Conservation (phyloP, 2,113 vertebrate genomes). For the Phalacrocorax carbo region DNA sequence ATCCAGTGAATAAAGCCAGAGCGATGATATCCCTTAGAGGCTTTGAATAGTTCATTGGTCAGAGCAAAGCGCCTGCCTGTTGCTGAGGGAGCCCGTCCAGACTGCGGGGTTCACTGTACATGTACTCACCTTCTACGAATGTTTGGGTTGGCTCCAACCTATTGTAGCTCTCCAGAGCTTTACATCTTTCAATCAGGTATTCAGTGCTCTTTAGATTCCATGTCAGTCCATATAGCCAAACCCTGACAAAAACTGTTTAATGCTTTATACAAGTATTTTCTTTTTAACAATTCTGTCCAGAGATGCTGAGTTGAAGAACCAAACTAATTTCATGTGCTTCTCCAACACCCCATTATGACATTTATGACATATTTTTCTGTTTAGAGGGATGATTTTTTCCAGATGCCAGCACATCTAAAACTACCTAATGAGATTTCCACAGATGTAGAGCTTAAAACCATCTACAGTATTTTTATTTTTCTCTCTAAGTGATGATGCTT, state of each 20-base stretch:
- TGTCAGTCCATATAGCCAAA: constrained; percentile 23
- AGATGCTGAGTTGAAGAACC: constrained; percentile 60
- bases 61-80: background rate
- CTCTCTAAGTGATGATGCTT: constrained; percentile 63
- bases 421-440: constrained; percentile 78
- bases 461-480: constrained; percentile 68
- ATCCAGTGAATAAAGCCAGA: background rate
- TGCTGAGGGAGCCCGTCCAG: background rate
- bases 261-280: constrained; percentile 59
- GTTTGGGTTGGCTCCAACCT: background rate
- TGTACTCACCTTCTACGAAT: background rate
- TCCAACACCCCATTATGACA: constrained; percentile 69
- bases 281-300: constrained; percentile 57
- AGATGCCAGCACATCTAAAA: constrained; percentile 79
- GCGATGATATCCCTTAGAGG: background rate
- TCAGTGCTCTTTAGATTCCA: background rate
- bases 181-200: background rate
- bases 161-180: background rate
- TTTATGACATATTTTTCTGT: constrained; percentile 78
- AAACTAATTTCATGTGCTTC: constrained; percentile 77
- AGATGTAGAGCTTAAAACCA: constrained; percentile 74
- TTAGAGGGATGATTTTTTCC: constrained; percentile 79
- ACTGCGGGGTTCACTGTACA: background rate
- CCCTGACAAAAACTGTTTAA: constrained; percentile 37
- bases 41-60: background rate